Conservation (phyloP, 2,113 vertebrate genomes). For the Ailurus styani region DNA sequence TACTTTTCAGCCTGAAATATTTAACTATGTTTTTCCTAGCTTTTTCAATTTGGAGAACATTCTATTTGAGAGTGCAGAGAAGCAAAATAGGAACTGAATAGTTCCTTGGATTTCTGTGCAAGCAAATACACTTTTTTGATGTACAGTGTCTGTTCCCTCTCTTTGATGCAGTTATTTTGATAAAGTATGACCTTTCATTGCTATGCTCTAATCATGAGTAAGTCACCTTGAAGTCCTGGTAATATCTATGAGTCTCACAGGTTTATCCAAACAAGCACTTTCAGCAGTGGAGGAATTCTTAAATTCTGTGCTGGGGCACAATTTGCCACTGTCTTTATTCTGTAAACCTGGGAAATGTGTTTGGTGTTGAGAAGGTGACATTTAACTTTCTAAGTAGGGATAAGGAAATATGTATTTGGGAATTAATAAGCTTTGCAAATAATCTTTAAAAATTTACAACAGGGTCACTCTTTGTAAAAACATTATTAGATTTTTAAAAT, state of each 20-base stretch:
- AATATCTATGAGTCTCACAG: not conserved
- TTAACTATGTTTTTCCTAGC: not conserved
- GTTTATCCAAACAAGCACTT: not conserved
- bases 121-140: not conserved
- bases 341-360: not conserved
- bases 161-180: not conserved
- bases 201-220: not conserved
- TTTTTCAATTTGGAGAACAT: not conserved
- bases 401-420: not conserved
- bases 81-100: not conserved
- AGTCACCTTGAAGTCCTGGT: not conserved
- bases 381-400: constrained; percentile 31
- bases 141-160: not conserved
- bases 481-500: not conserved
- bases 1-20: not conserved
- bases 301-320: not conserved
- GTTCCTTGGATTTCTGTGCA: not conserved
- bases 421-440: not conserved
- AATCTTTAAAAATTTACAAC: constrained; percentile 2
- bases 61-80: not conserved
- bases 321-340: not conserved
- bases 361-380: not conserved
- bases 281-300: not conserved
- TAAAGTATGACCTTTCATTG: not conserved
- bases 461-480: not conserved